Base-by-base conservation (phyloP, 2,888 invertebrate genomes). In the Emmelina monodactyla region DNA sequence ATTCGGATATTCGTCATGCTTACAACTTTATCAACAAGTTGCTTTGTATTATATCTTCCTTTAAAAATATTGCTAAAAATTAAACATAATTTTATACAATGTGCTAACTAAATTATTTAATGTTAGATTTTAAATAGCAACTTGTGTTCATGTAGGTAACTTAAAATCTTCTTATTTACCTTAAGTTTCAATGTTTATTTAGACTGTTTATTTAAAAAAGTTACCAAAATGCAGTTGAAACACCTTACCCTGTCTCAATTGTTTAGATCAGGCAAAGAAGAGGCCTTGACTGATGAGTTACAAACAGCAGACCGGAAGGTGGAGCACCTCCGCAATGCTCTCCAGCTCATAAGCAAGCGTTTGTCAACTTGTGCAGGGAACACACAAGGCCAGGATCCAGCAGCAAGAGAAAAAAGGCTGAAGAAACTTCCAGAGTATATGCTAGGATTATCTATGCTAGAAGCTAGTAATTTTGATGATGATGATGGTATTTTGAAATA, bases 401-500 rank as follows among this genome's bases (percentile, higher is more conserved):
- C 85, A 25, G 84, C 86, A 32, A 82, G 86, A 51, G 92, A 92
- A 46, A 89, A 89, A 64, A 82, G 85, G 49, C 73, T 84, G 82
- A 94, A 92, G 82, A 97, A 96, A 82, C 87, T 91, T 46, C 88
- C 92, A 3, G 95, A 96, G 62, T 90, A 88, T 60, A 79, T 87
- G 42, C 81, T 97, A 37, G 92, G 89, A 1, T 81, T 88, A 44
- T 88, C 86, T 39, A 88, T 90, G 87, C 83, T 82, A 56, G 92
- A 88, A 54, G 83, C 79, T 43, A 84, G 79, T 55, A 86, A 82
- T 55, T 62, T 67, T 80, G 78, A 86, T 70, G 72, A 85, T 63
- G 82, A 87, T 63, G 78, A 85, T 61, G 81, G 83, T 69, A 68
- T 84, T 43, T 65, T 88, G 47, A 85, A 85, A 46, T 78, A 79